Base-by-base conservation (phyloP, 2,113 vertebrate species). In the Platysternon megacephalum region DNA sequence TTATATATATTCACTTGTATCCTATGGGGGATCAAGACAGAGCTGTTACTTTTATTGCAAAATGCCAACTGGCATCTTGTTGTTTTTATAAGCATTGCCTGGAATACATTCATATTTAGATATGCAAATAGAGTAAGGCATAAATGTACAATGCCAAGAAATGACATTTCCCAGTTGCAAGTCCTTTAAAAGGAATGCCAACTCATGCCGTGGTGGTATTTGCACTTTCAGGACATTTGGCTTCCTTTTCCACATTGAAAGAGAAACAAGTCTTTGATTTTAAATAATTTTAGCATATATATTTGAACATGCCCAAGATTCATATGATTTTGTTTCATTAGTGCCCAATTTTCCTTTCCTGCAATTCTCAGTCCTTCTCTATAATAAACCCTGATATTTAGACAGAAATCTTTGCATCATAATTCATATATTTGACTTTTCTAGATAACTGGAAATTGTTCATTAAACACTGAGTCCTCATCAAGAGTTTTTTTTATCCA, bases 11-110 rank as follows among this genome's bases (percentile, higher is more conserved):
- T 87, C 21, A 85, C 76, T 90, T 93, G 74, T 95, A 92, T 51
- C 86, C 56, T 81, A 29, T 48, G 48, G 87, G 22, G 44, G 35
- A 61, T 85, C 68, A 96, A 96, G 93, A 82, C 5, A 82, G 85
- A 90, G 79, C 53, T 26, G 11, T 90, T 93, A 91, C 58, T 94
- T 96, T 90, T 65, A 58, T n/a, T 89, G 55, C 72, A 79, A 93
- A 95, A 88, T 56, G 74, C 82, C 86, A 97, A 24, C 26, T 91
- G 65, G 32, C 53, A 89, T 89, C 56, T 96, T 93, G 61, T 92
- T 53, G 9, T 82, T 93, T 96, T 95, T 56, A 3, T 81, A 91
- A 91, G 61, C 90, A 55, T 81, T 94, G 28, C 42, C 76, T 92
- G 79, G 84, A 96, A 92, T 87, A 82, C 61, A 19, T 68, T 89